These are phyloP conservation scores for Nannobrachium achirus DNA, from an alignment of 2,113 vertebrate genomes.

Conservation along the genomic window DNA sequence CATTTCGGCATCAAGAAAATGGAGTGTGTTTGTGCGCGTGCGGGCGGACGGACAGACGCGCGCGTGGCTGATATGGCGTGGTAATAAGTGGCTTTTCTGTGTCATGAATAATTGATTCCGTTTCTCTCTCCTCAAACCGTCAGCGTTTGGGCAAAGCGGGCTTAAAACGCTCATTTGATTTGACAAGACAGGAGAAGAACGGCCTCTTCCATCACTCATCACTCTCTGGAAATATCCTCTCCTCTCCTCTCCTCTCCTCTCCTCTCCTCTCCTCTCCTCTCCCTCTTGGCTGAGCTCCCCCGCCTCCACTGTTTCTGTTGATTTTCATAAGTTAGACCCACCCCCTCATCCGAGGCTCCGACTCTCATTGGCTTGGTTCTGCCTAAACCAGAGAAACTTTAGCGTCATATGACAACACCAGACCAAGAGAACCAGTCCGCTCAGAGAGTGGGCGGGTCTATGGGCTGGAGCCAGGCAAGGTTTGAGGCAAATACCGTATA, in stretches of 20 bases:
- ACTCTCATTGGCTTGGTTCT: no score
- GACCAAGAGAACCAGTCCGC: no score
- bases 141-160: slow-evolving; percentile 73
- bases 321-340: no score
- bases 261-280: not conserved
- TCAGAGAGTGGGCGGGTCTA: no score
- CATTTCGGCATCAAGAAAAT: slow-evolving; percentile 78
- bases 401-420: no score
- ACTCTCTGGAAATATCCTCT: slow-evolving; percentile 30
- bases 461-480: no score
- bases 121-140: slow-evolving; percentile 63
- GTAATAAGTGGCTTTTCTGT: slow-evolving; percentile 68
- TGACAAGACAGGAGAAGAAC: slow-evolving; percentile 51
- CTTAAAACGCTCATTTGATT: slow-evolving; percentile 70
- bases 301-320: no score
- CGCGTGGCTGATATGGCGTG: slow-evolving; percentile 34
- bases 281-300: no score
- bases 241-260: slow-evolving; percentile 31
- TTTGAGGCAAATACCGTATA: no score
- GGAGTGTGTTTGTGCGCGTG: slow-evolving; percentile 42
- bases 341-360: no score
- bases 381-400: no score
- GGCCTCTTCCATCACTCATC: slow-evolving; percentile 50
- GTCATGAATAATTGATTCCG: slow-evolving; percentile 77
- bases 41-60: slow-evolving; percentile 16